Base-by-base conservation (phyloP, 2,888 invertebrate genomes). In the Drosophila trichaetosa region DNA sequence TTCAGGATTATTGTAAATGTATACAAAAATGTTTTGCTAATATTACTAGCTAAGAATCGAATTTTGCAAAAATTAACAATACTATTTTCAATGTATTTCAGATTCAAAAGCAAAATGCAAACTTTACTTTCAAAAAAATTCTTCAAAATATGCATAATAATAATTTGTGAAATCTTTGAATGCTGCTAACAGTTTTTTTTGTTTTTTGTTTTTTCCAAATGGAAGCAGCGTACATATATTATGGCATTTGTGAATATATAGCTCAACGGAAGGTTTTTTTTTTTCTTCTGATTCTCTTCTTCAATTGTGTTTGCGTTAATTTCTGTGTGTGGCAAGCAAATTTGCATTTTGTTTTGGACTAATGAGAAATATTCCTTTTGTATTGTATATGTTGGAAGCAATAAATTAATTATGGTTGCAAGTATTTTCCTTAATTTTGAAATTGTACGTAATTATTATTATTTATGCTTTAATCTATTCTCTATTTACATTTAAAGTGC, bases 11-110 rank as follows among this genome's bases (percentile, higher is more conserved):
- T 59, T 69, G 42, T 21, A 40, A 42, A 42, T 38, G 42, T 60
- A 56, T 54, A 74, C 54, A 67, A 57, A 66, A 63, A 52, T 38
- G 46, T 46, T 60, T 68, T 68, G 59, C 73, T 76, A 64, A 59
- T 69, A 73, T 76, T 63, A 69, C 73, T 88, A 80, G 71, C 81
- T 85, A 85, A 67, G 70, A 79, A 67, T 73, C 54, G 52, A 60
- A 54, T 42, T 74, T 62, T 27, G 48, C 51, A 52, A 71, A 63
- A 60, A 42, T 61, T 1, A 68, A 57, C 36, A 69, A 51, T 31
- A 57, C 16, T 27, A 34, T 58, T 71, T 42, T 40, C 34, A 42
- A 33, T 10, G 61, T 52, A 31, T 46, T 36, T 16, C 18, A 29
- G 34, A 56, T 63, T 71, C 21, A 72, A 72, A 62, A 58, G 58